A percentile compares a stretch with the other conserved stretches of the same genome.
Conservation (phyloP, 2,113 vertebrate species). For the Blennius ocellaris region DNA sequence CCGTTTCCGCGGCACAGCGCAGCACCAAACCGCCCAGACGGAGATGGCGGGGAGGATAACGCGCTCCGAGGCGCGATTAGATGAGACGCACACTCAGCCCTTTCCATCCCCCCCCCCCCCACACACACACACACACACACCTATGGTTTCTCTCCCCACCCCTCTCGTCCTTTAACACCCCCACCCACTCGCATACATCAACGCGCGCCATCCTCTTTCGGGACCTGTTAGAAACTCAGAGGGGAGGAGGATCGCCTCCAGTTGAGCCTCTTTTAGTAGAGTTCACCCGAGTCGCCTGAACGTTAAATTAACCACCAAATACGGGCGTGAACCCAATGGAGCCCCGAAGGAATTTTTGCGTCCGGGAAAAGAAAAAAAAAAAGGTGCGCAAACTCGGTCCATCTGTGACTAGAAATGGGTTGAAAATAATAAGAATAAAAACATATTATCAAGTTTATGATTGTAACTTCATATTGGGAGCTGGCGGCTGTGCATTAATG, state of each 20-base stretch:
- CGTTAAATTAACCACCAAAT: constrained; percentile 25
- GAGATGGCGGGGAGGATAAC: constrained; percentile 76
- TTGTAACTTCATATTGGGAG: too few species aligned
- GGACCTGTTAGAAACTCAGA: constrained; percentile 52
- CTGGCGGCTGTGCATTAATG: too few species aligned
- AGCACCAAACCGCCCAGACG: constrained; percentile 64
- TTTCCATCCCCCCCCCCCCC: background rate
- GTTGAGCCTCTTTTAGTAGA: constrained; percentile 35
- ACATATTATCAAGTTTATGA: too few species aligned
- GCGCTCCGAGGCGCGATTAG: constrained; percentile 78
- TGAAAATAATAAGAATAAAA: too few species aligned
- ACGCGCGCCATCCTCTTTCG: constrained; percentile 42
- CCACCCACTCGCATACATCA: constrained; percentile 18
- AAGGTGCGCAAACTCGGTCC: background rate
- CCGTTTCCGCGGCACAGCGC: constrained; percentile 71
- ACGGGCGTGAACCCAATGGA: background rate
- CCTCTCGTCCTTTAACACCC: constrained; percentile 29
- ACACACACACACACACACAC: constrained; percentile 49
- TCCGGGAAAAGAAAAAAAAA: constrained; percentile 11
- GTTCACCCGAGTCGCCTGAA: constrained; percentile 30
- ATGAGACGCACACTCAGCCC: constrained; percentile 66
- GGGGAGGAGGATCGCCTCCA: constrained; percentile 39
- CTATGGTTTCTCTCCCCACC: constrained; percentile 62
- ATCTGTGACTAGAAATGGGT: background rate
- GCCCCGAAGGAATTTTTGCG: constrained; percentile 11